Base-by-base conservation (phyloP, 2,888 invertebrate genomes). In the Marronus borbonicus region DNA sequence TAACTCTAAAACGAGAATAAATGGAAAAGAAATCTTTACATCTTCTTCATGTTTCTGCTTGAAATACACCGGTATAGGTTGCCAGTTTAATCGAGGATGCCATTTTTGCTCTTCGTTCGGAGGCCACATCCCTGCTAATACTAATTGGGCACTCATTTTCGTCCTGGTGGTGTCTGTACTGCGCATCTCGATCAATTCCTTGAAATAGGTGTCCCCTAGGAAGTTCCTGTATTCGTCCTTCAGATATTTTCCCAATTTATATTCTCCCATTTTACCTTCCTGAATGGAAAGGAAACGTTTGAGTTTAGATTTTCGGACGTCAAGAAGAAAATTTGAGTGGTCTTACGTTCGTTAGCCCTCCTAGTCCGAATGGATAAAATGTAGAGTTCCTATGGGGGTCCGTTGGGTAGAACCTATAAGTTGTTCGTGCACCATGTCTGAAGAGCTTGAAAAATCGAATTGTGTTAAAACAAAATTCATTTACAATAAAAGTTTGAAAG, bases 401-500 rank as follows among this genome's bases (percentile, higher is more conserved):
- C 80, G 89, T 93, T 5, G 94, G 93, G 85, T 93, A 95, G 28
- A 92, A 83, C 90, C 90, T 69, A 70, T 92, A 92, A 3, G 95
- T 94, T 80, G 94, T 93, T 83, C 95, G 89, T 82, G 94, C 93
- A 28, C 95, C 95, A 90, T 96, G 95, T 65, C 95, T 90, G 86
- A 92, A 94, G 68, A 95, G 87, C 93, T 94, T 86, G 36, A 66
- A 76, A 58, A 24, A 14, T n/a, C 1, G 68, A 44, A 36, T 36
- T 44, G 8, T 8, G 39, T 39, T 39, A 39, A 8, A 39, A 39
- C 39, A 39, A 39, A 8, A 36, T 36, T 4, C 31, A 5, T 4
- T 5, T 36, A 5, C 31, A 36, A 36, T 36, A 36, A 36, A 31
- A 31, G 3, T 31, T 31, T 31, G 31, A 31, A 31, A 17, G 31